These are phyloP conservation scores for Beroe forskalii DNA, from an alignment of 37 sponge, comb jelly and placozoan genomes.

Conservation along the genomic window DNA sequence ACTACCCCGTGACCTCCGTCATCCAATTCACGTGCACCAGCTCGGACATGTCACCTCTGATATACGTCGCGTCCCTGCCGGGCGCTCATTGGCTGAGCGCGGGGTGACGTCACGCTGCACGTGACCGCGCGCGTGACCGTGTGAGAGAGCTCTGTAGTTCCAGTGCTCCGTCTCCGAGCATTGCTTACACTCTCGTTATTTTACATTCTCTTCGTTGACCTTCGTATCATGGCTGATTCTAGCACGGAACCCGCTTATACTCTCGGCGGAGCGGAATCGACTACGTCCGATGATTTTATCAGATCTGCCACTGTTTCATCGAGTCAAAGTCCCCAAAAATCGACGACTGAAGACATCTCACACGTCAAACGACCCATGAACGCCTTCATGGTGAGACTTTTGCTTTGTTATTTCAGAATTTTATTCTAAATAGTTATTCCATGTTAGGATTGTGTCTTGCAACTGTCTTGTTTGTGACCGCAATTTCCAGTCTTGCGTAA, in stretches of 20 bases:
- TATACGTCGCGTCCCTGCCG: constrained; percentile 7
- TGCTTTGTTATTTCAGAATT: too few relatives aligned
- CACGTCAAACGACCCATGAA: constrained; percentile 65
- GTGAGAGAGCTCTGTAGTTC: constrained; percentile 23
- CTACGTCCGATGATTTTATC: constrained; percentile 59
- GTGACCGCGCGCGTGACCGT: constrained; percentile 62
- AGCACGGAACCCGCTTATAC: constrained; percentile 38
- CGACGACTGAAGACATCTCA: constrained; percentile 27
- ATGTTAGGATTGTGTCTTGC: too few relatives aligned
- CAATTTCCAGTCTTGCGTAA: too few relatives aligned
- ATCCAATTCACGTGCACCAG: neutral
- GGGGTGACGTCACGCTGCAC: constrained; percentile 40
- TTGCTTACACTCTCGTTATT: constrained; percentile 42
- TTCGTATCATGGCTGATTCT: constrained; percentile 33
- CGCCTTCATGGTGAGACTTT: constrained; percentile 53
- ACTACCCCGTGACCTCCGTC: neutral
- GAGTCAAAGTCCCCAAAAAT: constrained; percentile 12
- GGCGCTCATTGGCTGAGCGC: constrained; percentile 45
- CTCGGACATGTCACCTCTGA: neutral
- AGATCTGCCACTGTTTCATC: constrained; percentile 31
- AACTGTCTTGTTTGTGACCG: too few relatives aligned
- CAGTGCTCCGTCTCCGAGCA: neutral
- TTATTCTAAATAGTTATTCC: too few relatives aligned
- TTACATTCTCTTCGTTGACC: neutral
- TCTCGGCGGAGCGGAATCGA: constrained; percentile 53